Evolutionary conservation across 2,113 vertebrate genomes (phyloP).

Genomic region (Caloenas nicobarica): DNA sequence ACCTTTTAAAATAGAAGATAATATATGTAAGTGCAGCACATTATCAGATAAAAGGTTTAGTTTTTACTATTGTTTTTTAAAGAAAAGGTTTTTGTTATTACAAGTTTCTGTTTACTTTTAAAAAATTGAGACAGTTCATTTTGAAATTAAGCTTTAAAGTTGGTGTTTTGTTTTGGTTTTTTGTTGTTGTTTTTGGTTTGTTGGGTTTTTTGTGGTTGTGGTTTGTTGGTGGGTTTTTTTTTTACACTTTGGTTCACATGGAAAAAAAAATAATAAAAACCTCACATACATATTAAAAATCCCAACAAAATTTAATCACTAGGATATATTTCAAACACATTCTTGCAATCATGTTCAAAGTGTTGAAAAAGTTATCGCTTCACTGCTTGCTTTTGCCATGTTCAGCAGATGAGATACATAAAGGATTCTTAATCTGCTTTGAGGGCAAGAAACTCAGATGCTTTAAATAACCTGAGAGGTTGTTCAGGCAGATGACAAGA

Average conservation of each 20-base stretch:
- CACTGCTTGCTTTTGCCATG: background rate
- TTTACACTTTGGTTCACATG: background rate
- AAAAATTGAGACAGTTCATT: background rate
- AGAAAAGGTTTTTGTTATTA: background rate
- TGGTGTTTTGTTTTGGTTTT: too few relatives aligned
- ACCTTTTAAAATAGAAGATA: background rate
- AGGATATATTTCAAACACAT: background rate
- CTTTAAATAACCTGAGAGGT: background rate
- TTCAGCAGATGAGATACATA: background rate
- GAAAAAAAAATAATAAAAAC: background rate
- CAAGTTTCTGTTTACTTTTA: background rate
- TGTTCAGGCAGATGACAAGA: background rate
- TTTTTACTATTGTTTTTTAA: background rate
- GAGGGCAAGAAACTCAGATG: background rate
- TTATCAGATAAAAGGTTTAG: constrained; percentile 22
- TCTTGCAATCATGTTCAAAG: background rate
- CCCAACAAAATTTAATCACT: background rate
- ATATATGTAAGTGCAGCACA: background rate
- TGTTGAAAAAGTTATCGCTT: background rate
- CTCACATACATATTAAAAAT: background rate
- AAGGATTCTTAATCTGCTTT: background rate
- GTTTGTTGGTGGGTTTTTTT: too few relatives aligned
- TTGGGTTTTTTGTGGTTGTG: too few relatives aligned
- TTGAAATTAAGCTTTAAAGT: background rate
- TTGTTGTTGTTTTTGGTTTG: too few relatives aligned